These are phyloP conservation scores for Microdon myrmicae DNA, from an alignment of 2,888 invertebrate genomes.

Conservation along the genomic window DNA sequence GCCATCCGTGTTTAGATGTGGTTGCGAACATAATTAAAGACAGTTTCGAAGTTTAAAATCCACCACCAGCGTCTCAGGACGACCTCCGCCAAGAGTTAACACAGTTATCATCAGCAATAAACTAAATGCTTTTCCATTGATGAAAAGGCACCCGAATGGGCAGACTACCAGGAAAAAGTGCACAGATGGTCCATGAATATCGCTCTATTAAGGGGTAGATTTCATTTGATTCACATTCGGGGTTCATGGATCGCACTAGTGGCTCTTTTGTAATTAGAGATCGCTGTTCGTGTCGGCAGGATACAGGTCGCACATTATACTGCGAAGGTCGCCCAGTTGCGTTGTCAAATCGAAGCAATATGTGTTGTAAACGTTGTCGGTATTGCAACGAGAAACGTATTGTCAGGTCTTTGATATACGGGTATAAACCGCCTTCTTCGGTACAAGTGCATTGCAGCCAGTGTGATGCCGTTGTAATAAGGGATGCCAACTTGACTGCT, in stretches of 20 bases:
- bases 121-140: slow-evolving; percentile 64
- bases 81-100: slow-evolving; percentile 58
- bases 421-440: slow-evolving; percentile 3
- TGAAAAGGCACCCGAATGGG: slow-evolving; percentile 35
- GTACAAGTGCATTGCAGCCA: slow-evolving; percentile 36
- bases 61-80: slow-evolving; percentile 17
- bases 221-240: slow-evolving; percentile 60
- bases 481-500: slow-evolving; percentile 20
- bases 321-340: slow-evolving; percentile 35
- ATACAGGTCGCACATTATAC: slow-evolving; percentile 5
- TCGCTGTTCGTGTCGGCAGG: slow-evolving; percentile 30
- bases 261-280: slow-evolving; percentile 20
- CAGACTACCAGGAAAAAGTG: slow-evolving; percentile 50
- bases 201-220: slow-evolving; percentile 64
- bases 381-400: slow-evolving; percentile 64
- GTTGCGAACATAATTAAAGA: slow-evolving; percentile 56
- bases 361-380: slow-evolving; percentile 57
- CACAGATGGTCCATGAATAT: slow-evolving; percentile 56
- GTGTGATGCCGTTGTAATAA: slow-evolving; percentile 12
- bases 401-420: slow-evolving; percentile 53
- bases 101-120: slow-evolving; percentile 65
- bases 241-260: slow-evolving; percentile 51
- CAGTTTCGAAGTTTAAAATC: slow-evolving; percentile 41
- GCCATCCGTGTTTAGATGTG: slow-evolving; percentile 54
- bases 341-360: slow-evolving; percentile 56